Evolutionary conservation across 2,888 invertebrate species (phyloP).

Genomic region (Meiosimyza decipiens): DNA sequence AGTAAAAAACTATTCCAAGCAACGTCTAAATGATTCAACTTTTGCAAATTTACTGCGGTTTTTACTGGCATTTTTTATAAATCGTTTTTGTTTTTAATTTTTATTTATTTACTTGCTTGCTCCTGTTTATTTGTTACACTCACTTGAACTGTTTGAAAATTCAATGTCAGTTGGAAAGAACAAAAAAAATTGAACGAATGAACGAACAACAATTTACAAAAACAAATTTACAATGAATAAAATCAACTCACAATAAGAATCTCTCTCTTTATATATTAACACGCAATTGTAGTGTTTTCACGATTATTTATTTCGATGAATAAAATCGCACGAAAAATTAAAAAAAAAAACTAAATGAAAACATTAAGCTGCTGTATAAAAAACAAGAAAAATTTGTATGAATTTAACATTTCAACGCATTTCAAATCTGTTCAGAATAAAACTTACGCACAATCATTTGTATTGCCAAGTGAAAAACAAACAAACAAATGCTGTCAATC

Average conservation of each 20-base stretch:
- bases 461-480: too few species aligned
- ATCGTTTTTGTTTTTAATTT: too few species aligned
- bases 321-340: background rate
- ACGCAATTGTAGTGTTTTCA: constrained; percentile 11
- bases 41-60: constrained; percentile 12
- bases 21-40: constrained; percentile 30
- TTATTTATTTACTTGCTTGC: background rate
- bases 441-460: background rate
- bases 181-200: background rate
- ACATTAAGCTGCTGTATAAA: too few species aligned
- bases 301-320: constrained; percentile 6
- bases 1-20: background rate
- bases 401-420: constrained; percentile 20
- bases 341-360: too few species aligned
- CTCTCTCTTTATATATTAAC: constrained; percentile 1
- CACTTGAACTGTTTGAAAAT: constrained; percentile 20
- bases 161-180: constrained; percentile 21
- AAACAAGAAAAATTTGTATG: background rate
- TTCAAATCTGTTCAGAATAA: constrained; percentile 6
- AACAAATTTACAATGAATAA: constrained; percentile 8
- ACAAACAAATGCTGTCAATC: too few species aligned
- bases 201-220: background rate
- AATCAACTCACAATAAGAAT: constrained; percentile 8
- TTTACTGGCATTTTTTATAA: too few species aligned
- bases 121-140: constrained; percentile 1